Evolutionary conservation across 2,113 vertebrate genomes (phyloP), one percentile per base, ranked within the genome.

Genomic region (Hypocryptadius cinnamomeus): DNA sequence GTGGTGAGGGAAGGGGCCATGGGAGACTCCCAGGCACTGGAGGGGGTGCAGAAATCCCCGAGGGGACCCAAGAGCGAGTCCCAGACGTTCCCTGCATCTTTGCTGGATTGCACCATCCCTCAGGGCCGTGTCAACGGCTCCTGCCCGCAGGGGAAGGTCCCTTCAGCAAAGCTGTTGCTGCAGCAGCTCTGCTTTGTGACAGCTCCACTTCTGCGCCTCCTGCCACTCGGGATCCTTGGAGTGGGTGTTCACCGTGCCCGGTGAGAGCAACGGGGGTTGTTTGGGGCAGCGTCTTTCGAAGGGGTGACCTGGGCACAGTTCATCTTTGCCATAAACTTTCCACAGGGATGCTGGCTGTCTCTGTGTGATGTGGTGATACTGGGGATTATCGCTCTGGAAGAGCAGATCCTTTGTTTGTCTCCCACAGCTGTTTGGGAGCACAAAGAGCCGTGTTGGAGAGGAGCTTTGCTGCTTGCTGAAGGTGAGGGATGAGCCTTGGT

Each of bases 141-240:
- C 71, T 61, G 50, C 50, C 53, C 2, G 1, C 1, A 0, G 31
- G 31, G 27, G n/a, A 56, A 79, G 0, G 17, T 30, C 8, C 81
- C 48, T 71, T n/a, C 14, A 66, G 19, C 27, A 40, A 23, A 51
- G 54, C 44, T 66, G 33, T 24, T 74, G n/a, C 27, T 81, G 44
- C 22, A 74, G 70, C 37, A 74, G 53, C 40, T 82, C 65, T 51
- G 28, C 70, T 76, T 64, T 37, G 15, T 11, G n/a, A 37, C 70
- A 45, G 18, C 50, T 70, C 73, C 21, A 0, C 20, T 79, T 33
- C 17, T 79, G 57, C 39, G 76, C 50, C 35, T 71, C 65, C 42
- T 23, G 35, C 42, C 30, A 5, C 44, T 5, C 24, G 45, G 23
- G 60, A 57, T 61, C n/a, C 59, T 61, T 50, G 25, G 4, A 19